Base-by-base conservation (phyloP, 1,140 invertebrate species). In the Ceratina australensis region DNA sequence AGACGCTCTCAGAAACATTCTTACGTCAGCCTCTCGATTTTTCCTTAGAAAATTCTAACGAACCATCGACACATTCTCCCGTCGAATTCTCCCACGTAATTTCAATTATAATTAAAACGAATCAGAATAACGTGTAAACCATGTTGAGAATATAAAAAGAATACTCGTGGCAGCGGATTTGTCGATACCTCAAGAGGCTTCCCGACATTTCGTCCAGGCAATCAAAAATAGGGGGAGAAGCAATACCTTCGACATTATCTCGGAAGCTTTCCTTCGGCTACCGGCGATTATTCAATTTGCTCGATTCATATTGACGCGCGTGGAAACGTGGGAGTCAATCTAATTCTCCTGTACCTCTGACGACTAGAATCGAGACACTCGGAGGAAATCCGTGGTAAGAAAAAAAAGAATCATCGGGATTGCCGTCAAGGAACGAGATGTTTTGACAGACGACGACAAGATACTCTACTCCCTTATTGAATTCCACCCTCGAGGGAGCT, bases 261-360 rank as follows among this genome's bases (percentile, higher is more conserved):
- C 20, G 28, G 22, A 69, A 65, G 56, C 54, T 69, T 74, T 80
- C 67, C 82, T 78, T 78, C n/a, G 66, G 78, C 78, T 85, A 78
- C 81, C 83, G 83, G 68, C 85, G 85, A 90, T 90, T 90, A 90
- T 90, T 83, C 89, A 89, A 90, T 89, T 89, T 86, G 81, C 74
- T 84, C 78, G 79, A 89, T 87, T 87, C 82, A 83, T 84, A 81
- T 86, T 87, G 86, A 85, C 81, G 84, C 69, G 82, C 74, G 77
- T 26, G 24, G 52, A 65, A 71, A 86, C 83, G 88, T 88, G 82
- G 86, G 80, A 86, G 84, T 85, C 85, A 88, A 89, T 89, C 87
- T 86, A 87, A 84, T 83, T 79, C 79, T 60, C 22, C 26, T n/a
- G 24, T n/a, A 64, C 15, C 28, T 72, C 72, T 22, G 16, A 28